These are phyloP conservation scores for Isurus oxyrinchus DNA, from an alignment of 2,113 vertebrate species.

Conservation along the genomic window DNA sequence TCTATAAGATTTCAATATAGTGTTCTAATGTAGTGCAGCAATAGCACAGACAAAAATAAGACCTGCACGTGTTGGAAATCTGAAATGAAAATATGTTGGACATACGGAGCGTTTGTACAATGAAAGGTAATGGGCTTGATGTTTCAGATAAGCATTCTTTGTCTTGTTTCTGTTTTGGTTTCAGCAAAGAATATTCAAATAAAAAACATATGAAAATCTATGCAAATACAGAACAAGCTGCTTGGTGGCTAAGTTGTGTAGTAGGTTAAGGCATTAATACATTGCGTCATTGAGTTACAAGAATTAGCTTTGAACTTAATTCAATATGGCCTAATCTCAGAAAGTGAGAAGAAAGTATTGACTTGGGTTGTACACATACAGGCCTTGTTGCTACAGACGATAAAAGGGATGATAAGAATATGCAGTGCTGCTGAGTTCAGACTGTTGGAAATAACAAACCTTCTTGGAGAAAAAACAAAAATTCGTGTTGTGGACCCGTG, in stretches of 20 bases:
- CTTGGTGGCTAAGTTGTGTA: neutral
- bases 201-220: neutral
- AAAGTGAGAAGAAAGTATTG: neutral
- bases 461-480: neutral
- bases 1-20: neutral
- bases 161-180: neutral
- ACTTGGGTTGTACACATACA: neutral
- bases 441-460: neutral
- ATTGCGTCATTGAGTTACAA: neutral
- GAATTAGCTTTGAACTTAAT: neutral
- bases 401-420: neutral
- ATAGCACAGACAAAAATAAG: neutral
- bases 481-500: neutral
- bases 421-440: neutral
- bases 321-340: neutral
- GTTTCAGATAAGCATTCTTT: neutral
- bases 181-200: neutral
- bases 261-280: neutral
- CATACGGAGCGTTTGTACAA: too few relatives aligned
- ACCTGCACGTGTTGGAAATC: neutral
- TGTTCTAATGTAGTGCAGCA: neutral
- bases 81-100: neutral
- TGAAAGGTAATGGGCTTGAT: neutral
- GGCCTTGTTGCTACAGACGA: neutral
- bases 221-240: neutral